Evolutionary conservation across 2,888 invertebrate genomes (phyloP), one percentile per base, ranked within the genome.

Genomic region (Apodemia hepburni): DNA sequence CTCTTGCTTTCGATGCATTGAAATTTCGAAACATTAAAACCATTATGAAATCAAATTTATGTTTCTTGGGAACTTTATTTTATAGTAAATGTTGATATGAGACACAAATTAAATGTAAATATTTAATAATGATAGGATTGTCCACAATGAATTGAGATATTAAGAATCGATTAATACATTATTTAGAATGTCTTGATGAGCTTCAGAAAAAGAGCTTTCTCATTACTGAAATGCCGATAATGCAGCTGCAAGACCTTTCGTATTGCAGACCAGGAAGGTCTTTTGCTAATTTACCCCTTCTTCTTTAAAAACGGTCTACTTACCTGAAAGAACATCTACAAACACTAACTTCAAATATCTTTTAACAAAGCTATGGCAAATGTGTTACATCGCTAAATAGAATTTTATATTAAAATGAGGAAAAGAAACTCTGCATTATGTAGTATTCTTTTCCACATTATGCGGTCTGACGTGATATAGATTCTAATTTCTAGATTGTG

Each of bases 401-500:
- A 45, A 45, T 45, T 45, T n/a, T 2, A 1, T 45, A n/a, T 45
- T 5, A 45, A 45, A 45, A 42, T 4, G 15, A 4, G 15, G n/a
- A 45, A 45, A 45, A 45, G 45, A 45, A 45, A 45, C n/a, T 42
- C n/a, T 6, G 6, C 45, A 38, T 12, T 38, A 38, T 15, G 45
- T 6, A n/a, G 15, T 5, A 22, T 63, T 63, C 45, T 65, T 54
- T 61, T 33, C 33, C 61, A 64, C 51, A 66, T 66, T 59, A 60
- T 54, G 58, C 71, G 61, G 49, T 75, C 77, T 79, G 84, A 86
- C 87, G 84, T 87, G 84, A 84, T 80, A 79, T 77, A 82, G 54
- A 79, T 79, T 79, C 78, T 75, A 80, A 22, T 80, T 81, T 84
- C 81, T 84, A 86, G 86, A 86, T 87, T 80, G 80, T 77, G 77